Evolutionary conservation across 1,140 invertebrate genomes (phyloP), one percentile per base, ranked within the genome.

Genomic region (Drosophila bocki): DNA sequence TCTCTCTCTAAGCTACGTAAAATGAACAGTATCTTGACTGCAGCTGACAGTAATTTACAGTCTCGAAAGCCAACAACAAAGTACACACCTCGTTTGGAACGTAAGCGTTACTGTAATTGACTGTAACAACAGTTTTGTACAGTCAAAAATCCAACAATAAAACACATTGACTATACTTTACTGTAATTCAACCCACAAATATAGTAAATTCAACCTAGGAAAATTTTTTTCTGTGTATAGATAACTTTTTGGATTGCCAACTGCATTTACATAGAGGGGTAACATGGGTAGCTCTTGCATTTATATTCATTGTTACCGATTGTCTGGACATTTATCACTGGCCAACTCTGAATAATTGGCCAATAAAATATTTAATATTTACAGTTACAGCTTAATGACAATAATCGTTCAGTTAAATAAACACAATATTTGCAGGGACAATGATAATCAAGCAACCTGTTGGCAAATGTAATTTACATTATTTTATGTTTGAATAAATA

Each of bases 241-340:
- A 22, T 9, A 42, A 15, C 22, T 42, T 17, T 51, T 17, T 51
- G 7, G 3, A 19, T 65, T 62, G 47, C 39, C 47, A 53, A 53
- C 12, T 62, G 47, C 33, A 62, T n/a, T n/a, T 37, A 29, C 26
- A 29, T 29, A 6, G 26, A 29, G 41, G 51, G 29, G 35, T 6
- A 61, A 26, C n/a, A 17, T 8, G 22, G 33, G 9, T 3, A 0
- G 5, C 39, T 15, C 8, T 5, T n/a, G 57, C 15, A 35, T 45
- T 29, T 67, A 12, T 62, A 45, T 62, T 17, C n/a, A 37, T 42
- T 53, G 17, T 17, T 37, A 7, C 4, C 29, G 12, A 35, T 64
- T n/a, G 26, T 22, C 39, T 11, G 19, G n/a, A 60, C 62, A 69
- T 63, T 80, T 68, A 63, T 80, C 70, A 62, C 58, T 37, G 42